These are phyloP conservation scores for Lasius fuliginosus DNA, from an alignment of 2,888 invertebrate species.

Conservation along the genomic window DNA sequence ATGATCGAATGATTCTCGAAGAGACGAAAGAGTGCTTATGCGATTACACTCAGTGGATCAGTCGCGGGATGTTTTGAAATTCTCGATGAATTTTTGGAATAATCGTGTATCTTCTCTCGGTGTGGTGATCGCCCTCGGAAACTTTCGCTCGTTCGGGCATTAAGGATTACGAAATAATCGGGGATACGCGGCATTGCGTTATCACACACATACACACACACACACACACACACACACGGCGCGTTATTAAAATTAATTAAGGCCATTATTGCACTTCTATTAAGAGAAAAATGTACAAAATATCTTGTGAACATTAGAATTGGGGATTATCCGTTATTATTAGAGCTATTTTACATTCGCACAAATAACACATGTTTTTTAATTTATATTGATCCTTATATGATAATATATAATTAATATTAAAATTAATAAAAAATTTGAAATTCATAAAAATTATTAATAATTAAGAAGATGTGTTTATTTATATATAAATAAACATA, in stretches of 20 bases:
- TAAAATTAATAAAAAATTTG: not conserved
- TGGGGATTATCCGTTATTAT: not conserved
- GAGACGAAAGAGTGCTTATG: slow-evolving; percentile 25
- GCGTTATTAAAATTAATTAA: not conserved
- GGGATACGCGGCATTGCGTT: not conserved
- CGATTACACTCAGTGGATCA: not conserved
- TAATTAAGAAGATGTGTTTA: not conserved
- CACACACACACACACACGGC: too few species aligned
- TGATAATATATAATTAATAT: not conserved
- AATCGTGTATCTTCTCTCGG: slow-evolving; percentile 16
- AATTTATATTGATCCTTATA: not conserved
- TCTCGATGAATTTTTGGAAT: not conserved
- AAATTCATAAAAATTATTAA: not conserved
- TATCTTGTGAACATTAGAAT: not conserved
- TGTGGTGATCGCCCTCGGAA: slow-evolving; percentile 4
- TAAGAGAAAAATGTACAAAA: not conserved
- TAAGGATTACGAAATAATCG: slow-evolving; percentile 19
- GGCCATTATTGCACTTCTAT: not conserved
- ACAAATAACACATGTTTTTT: not conserved
- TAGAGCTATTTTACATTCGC: not conserved
- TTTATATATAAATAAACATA: not conserved
- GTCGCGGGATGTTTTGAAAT: not conserved
- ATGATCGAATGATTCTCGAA: not conserved
- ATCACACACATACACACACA: not conserved
- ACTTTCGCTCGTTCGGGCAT: not conserved